These are phyloP conservation scores for Caenorhabditis doughertyi DNA, from an alignment of 2,888 invertebrate species.

Conservation along the genomic window DNA sequence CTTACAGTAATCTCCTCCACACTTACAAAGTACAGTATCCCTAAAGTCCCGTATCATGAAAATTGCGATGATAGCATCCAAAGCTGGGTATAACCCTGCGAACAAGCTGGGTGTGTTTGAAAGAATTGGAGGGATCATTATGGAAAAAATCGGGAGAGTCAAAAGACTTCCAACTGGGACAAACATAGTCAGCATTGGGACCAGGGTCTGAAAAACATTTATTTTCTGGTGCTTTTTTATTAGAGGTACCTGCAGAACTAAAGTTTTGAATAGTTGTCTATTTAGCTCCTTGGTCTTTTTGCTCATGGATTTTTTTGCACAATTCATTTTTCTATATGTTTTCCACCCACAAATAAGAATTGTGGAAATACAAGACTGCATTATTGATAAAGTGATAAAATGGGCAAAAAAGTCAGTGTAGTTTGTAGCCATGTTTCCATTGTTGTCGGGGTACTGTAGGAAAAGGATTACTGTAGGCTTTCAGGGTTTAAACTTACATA, in stretches of 20 bases:
- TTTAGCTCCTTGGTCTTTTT: conserved; percentile 30
- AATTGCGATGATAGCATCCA: conserved; percentile 42
- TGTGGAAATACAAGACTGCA: not conserved
- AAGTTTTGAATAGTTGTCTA: conserved; percentile 15
- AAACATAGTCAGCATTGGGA: not conserved
- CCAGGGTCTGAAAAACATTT: not conserved
- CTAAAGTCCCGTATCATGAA: conserved; percentile 48
- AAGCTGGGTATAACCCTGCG: conserved; percentile 32
- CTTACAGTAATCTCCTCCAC: too few species aligned
- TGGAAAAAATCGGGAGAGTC: conserved; percentile 45
- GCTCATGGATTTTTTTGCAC: conserved; percentile 17
- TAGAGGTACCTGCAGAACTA: conserved; percentile 23
- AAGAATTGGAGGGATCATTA: conserved; percentile 13
- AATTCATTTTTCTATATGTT: conserved; percentile 21
- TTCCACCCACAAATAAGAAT: conserved; percentile 42
- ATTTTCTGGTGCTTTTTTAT: not conserved
- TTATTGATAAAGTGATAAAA: not conserved
- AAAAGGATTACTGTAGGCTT: not conserved
- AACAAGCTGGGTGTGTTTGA: conserved; percentile 16
- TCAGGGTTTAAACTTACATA: conserved; percentile 5
- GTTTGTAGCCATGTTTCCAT: not conserved
- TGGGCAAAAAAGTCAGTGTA: not conserved
- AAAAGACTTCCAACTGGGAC: conserved; percentile 18
- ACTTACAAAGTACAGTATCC: conserved; percentile 45
- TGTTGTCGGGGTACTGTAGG: conserved; percentile 5